These are phyloP conservation scores for Creontiades dilutus DNA, from an alignment of 2,888 invertebrate species.

Conservation along the genomic window DNA sequence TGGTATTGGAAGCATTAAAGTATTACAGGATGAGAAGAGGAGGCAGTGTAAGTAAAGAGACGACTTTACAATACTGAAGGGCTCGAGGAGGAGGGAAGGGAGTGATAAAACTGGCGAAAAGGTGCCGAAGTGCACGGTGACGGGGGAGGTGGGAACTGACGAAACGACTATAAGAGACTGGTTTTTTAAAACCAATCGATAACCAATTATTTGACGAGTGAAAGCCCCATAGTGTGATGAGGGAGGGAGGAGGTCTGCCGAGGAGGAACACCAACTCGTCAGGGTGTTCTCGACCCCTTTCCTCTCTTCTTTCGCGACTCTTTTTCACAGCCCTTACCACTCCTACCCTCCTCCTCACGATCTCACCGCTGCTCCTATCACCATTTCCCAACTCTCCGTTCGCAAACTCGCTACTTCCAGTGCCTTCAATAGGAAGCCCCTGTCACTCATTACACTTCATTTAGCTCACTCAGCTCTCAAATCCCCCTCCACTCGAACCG, in stretches of 20 bases:
- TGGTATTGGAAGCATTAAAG: too few relatives aligned
- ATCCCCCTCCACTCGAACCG: not conserved
- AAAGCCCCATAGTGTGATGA: conserved; percentile 15
- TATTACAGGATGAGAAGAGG: not conserved
- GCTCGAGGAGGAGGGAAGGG: not conserved
- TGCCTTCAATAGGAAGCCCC: conserved; percentile 5
- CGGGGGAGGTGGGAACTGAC: not conserved
- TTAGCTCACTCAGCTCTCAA: conserved; percentile 1
- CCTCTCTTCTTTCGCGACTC: conserved; percentile 5
- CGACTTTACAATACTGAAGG: not conserved
- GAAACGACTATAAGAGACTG: conserved; percentile 27
- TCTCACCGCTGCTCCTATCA: not conserved
- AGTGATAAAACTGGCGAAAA: not conserved
- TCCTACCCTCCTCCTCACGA: not conserved
- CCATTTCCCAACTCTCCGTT: not conserved
- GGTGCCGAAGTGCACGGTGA: not conserved
- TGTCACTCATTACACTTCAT: conserved; percentile 38
- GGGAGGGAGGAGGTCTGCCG: not conserved
- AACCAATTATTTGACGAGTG: conserved; percentile 39
- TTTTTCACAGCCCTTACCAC: not conserved
- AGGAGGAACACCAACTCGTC: conserved; percentile 17
- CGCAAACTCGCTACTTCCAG: conserved; percentile 3
- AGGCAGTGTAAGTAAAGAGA: not conserved
- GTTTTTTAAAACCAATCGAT: conserved; percentile 37
- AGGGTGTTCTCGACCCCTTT: conserved; percentile 31